Percentiles rank a stretch among this genome's conserved stretches.
These are phyloP conservation scores for Leiothrix lutea DNA, from an alignment of 2,113 vertebrate genomes.

Conservation along the genomic window DNA sequence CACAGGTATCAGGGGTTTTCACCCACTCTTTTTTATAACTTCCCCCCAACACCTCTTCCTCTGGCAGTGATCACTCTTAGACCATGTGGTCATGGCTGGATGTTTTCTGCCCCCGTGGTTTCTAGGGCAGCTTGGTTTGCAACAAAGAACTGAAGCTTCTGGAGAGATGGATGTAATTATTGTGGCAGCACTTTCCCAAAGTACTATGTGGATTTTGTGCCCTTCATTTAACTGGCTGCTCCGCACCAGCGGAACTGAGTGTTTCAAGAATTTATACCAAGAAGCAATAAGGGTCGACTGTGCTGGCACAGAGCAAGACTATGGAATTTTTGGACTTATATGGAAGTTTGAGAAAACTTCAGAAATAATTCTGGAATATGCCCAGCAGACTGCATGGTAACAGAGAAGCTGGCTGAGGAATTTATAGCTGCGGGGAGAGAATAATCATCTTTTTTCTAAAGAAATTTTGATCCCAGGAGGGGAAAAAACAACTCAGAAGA, in stretches of 20 bases:
- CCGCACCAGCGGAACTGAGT: not conserved
- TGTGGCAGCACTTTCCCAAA: not conserved
- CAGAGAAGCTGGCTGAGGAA: slow-evolving; percentile 28
- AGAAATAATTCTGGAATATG: slow-evolving; percentile 49
- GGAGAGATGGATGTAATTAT: not conserved
- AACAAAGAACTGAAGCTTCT: not conserved
- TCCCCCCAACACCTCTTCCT: not conserved
- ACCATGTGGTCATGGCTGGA: not conserved
- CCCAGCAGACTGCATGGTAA: slow-evolving; percentile 50
- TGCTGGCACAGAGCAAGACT: not conserved
- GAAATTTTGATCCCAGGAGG: not conserved
- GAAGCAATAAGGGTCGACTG: not conserved
- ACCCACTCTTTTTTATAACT: not conserved
- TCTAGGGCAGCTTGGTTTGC: not conserved
- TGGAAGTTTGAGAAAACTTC: slow-evolving; percentile 53
- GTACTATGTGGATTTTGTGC: not conserved
- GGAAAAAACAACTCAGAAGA: slow-evolving; percentile 28
- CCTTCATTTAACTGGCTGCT: not conserved
- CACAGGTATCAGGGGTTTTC: fast-evolving
- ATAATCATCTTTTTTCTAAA: slow-evolving; percentile 17
- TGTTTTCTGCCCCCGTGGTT: not conserved
- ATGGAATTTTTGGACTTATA: slow-evolving; percentile 50
- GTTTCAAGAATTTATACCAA: not conserved
- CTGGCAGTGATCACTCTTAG: not conserved
- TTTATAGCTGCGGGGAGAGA: slow-evolving; percentile 28